Percentiles rank a stretch among this genome's conserved stretches.
Conservation (phyloP, 2,797 vertebrate species). For the Squalus acanthias region DNA sequence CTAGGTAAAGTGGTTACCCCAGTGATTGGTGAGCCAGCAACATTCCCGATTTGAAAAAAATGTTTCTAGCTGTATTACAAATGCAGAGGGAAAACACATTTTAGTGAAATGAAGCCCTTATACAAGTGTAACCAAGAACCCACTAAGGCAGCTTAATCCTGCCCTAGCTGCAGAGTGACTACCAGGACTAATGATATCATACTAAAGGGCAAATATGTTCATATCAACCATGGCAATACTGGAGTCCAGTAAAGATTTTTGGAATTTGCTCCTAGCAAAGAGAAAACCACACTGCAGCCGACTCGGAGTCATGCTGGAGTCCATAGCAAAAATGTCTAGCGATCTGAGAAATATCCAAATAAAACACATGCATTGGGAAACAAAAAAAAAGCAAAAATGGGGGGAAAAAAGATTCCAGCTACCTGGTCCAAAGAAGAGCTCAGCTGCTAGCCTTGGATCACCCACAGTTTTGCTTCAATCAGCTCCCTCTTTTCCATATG, state of each 20-base stretch:
- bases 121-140: not conserved
- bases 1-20: too few species aligned
- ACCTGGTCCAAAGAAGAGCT: not conserved
- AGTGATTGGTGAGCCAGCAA: not conserved
- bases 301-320: not conserved
- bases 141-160: not conserved
- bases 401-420: not conserved
- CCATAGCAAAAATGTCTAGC: not conserved
- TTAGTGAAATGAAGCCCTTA: not conserved
- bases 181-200: not conserved
- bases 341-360: not conserved
- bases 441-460: not conserved
- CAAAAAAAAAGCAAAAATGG: not conserved
- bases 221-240: not conserved
- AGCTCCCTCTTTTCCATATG: not conserved
- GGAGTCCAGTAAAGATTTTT: not conserved
- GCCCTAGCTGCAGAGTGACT: not conserved
- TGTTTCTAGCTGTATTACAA: not conserved
- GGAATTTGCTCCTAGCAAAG: not conserved
- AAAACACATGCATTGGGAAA: not conserved
- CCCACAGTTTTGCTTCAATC: not conserved
- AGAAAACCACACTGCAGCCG: not conserved
- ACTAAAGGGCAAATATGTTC: not conserved
- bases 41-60: not conserved
- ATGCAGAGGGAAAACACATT: not conserved